A percentile compares a stretch with the other conserved stretches of the same genome.
phyloP scores from a whole-genome alignment of 2,888 invertebrate species.

The Tromatobia lineatoria region DNA sequence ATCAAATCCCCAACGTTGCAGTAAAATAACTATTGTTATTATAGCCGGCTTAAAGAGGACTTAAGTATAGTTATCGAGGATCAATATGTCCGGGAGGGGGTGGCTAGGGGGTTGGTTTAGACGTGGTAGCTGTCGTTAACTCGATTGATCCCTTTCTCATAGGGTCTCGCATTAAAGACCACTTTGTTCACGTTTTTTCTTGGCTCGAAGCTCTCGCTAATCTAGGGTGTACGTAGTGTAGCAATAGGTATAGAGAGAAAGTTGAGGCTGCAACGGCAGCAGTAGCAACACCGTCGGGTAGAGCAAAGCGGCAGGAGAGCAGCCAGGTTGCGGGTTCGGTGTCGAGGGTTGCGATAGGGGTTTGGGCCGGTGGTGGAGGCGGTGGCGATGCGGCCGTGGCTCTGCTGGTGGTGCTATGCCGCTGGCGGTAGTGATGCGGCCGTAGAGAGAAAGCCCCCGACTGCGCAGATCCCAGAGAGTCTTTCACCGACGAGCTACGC shows the following conservation, averaged over 20 bases:
- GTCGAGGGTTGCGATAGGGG: conserved; percentile 57
- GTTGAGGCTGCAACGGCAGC: conserved; percentile 38
- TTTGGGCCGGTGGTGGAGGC: conserved; percentile 45
- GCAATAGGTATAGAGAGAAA: conserved; percentile 19
- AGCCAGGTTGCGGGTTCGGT: conserved; percentile 53
- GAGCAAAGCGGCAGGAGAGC: no score
- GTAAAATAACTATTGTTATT: background rate
- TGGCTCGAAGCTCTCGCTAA: conserved; percentile 57
- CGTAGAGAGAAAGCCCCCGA: conserved; percentile 71
- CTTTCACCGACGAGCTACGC: conserved; percentile 69
- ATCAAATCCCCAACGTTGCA: background rate
- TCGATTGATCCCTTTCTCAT: conserved; percentile 11
- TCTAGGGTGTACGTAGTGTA: conserved; percentile 35
- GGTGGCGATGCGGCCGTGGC: conserved; percentile 4
- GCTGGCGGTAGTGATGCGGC: conserved; percentile 49
- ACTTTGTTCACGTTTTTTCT: conserved; percentile 57
- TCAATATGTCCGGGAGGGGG: conserved; percentile 31
- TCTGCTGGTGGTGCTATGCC: conserved; percentile 20
- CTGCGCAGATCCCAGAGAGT: conserved; percentile 78
- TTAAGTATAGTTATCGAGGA: conserved; percentile 31
- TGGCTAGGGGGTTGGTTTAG: background rate
- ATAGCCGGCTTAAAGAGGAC: background rate
- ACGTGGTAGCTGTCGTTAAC: background rate
- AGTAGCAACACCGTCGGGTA: conserved; percentile 28
- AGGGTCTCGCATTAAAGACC: conserved; percentile 11